phyloP scores from a whole-genome alignment of 2,888 invertebrate genomes.

The Hesperia comma region DNA sequence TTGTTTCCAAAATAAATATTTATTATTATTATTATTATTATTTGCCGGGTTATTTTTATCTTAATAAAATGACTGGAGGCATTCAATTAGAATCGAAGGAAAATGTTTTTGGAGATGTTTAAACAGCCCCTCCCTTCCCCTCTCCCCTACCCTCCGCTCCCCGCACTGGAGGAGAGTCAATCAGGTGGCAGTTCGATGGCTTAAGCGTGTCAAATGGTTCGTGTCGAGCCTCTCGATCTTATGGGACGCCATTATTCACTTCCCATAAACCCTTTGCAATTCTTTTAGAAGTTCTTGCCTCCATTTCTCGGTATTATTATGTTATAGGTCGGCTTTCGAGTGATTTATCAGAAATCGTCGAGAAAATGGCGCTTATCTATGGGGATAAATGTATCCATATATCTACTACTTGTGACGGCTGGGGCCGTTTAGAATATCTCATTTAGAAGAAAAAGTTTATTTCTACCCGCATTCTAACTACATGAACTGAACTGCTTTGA shows the following conservation, averaged over 20 bases:
- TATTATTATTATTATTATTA: too few relatives aligned
- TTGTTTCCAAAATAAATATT: too few relatives aligned
- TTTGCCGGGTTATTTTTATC: not conserved
- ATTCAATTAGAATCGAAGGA: slow-evolving; percentile 11
- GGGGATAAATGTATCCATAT: not conserved
- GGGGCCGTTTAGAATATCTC: too few relatives aligned
- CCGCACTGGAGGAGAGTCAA: slow-evolving; percentile 17
- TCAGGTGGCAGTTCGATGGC: slow-evolving; percentile 30
- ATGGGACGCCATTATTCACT: slow-evolving; percentile 34
- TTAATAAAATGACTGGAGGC: slow-evolving; percentile 12
- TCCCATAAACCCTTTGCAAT: slow-evolving; percentile 26
- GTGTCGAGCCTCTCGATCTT: slow-evolving; percentile 28
- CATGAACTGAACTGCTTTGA: too few relatives aligned
- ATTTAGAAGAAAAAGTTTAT: too few relatives aligned
- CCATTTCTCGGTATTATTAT: slow-evolving; percentile 20
- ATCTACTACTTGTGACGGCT: not conserved
- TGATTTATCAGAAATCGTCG: slow-evolving; percentile 11
- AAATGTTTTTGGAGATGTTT: slow-evolving; percentile 4
- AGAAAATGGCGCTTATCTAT: slow-evolving; percentile 1
- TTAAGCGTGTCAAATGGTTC: slow-evolving; percentile 34
- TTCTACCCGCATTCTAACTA: too few relatives aligned
- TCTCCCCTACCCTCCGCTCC: not conserved
- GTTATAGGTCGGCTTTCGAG: slow-evolving; percentile 11
- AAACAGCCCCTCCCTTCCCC: not conserved
- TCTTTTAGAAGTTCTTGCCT: slow-evolving; percentile 19